A percentile compares a stretch with the other conserved stretches of the same genome.
Conservation (phyloP, 2,113 vertebrate genomes). For the Entelurus aequoreus region DNA sequence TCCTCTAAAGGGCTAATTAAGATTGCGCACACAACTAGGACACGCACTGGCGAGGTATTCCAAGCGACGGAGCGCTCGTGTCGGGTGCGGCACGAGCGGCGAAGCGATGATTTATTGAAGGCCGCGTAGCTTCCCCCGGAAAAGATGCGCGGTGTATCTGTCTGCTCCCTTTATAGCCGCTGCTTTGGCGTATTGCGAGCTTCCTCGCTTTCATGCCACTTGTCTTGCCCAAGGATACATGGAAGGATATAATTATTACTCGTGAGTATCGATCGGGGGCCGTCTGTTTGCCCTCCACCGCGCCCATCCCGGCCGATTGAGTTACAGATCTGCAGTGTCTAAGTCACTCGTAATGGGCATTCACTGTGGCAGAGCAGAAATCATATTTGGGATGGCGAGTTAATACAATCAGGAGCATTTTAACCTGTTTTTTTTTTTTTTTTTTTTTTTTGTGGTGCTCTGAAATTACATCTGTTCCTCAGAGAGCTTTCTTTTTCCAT, state of each 20-base stretch:
- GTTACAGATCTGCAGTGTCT: slow-evolving; percentile 77
- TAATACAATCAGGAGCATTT: slow-evolving; percentile 83
- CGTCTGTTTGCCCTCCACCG: slow-evolving; percentile 56
- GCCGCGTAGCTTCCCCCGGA: background rate
- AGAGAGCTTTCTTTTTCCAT: slow-evolving; percentile 58
- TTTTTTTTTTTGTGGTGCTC: slow-evolving; percentile 53
- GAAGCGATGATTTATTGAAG: slow-evolving; percentile 1
- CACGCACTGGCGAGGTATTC: background rate
- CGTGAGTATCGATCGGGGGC: slow-evolving; percentile 73
- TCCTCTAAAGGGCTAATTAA: slow-evolving; percentile 55
- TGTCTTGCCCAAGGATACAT: slow-evolving; percentile 59
- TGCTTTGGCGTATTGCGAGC: slow-evolving; percentile 45
- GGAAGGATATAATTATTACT: slow-evolving; percentile 77
- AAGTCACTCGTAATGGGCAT: slow-evolving; percentile 83
- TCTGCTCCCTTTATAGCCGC: slow-evolving; percentile 10
- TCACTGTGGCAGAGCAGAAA: slow-evolving; percentile 83
- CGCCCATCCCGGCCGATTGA: slow-evolving; percentile 71
- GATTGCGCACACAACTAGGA: slow-evolving; percentile 40
- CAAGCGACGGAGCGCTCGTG: background rate
- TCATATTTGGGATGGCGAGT: slow-evolving; percentile 79
- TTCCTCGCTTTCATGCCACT: slow-evolving; percentile 58
- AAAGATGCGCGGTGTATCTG: slow-evolving; percentile 6
- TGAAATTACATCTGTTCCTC: slow-evolving; percentile 76
- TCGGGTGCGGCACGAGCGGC: background rate
- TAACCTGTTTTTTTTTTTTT: slow-evolving; percentile 72